phyloP scores from a whole-genome alignment of 2,888 invertebrate species.

The Machimus atricapillus region DNA sequence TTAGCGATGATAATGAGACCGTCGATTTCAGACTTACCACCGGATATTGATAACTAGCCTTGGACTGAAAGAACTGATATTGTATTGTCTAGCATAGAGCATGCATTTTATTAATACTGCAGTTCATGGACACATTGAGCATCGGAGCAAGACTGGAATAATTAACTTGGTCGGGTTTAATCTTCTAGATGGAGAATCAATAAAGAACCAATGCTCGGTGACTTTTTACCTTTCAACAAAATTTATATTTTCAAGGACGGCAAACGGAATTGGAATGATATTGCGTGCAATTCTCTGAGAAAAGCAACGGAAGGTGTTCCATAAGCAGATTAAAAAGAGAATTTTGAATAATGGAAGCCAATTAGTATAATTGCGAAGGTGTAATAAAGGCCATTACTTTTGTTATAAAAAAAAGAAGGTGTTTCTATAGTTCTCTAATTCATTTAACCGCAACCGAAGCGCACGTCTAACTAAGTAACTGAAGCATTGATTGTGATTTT shows the following conservation, averaged over 20 bases:
- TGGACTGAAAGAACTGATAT: background rate
- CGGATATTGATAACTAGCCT: background rate
- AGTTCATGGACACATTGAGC: background rate
- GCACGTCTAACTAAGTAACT: no score
- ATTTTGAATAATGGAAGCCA: background rate
- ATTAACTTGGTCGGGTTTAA: background rate
- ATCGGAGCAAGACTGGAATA: background rate
- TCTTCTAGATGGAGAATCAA: background rate
- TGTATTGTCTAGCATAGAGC: background rate
- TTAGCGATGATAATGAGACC: background rate
- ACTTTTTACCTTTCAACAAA: background rate
- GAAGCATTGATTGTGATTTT: no score
- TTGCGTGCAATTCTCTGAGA: background rate
- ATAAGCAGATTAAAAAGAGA: background rate
- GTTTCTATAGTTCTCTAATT: background rate
- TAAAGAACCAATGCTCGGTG: background rate
- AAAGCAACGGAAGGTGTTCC: background rate
- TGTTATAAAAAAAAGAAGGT: background rate
- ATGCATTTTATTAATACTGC: background rate
- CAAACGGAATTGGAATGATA: background rate
- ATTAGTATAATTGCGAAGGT: background rate
- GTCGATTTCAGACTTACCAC: background rate
- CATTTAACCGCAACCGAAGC: no score
- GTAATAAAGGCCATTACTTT: background rate
- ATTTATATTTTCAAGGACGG: background rate